Base-by-base conservation (phyloP, 2,888 invertebrate species). In the Halictus ligatus region DNA sequence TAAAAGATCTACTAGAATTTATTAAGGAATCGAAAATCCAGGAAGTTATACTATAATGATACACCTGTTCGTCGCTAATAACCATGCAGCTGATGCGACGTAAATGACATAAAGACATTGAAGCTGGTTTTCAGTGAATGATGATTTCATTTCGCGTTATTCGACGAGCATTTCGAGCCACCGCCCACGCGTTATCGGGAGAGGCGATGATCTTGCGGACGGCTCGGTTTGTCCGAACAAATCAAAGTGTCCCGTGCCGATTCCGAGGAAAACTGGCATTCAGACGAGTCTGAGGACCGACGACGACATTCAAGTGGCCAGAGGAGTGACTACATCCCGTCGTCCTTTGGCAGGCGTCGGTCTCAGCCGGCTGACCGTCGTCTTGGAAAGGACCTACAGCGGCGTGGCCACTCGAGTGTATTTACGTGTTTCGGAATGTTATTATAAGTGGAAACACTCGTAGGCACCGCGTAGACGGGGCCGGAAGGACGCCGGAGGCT, bases 391-490 rank as follows among this genome's bases (percentile, higher is more conserved):
- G 94, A 94, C 94, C 94, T 94, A 94, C 94, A 94, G 93, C 94
- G 84, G 86, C 91, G 94, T 80, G 86, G 91, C 92, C 91, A 91
- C 92, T 94, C 92, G 90, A 91, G 92, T 89, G 91, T 94, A 93
- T 94, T 94, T 94, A 94, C 92, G 93, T 94, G 92, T 93, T 93
- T 90, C 90, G 92, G 92, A 93, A 93, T 92, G 94, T 94, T 94
- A 91, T 94, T 94, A 93, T 92, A 93, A 93, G 93, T 93, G 93
- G 92, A 93, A 93, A 93, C 90, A 92, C 90, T 90, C 90, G 83
- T 85, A 69, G 67, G 69, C 21, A 29, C 75, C 60, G 72, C 46
- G 75, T 72, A 75, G 79, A 29, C 46, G 73, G n/a, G 75, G 69
- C 72, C 72, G 76, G 87, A 83, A 80, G 76, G 60, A 46, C 78